Percentiles rank a stretch among this genome's conserved stretches.
Evolutionary conservation across 2,113 vertebrate species (phyloP).

Genomic region (Centropus bengalensis): DNA sequence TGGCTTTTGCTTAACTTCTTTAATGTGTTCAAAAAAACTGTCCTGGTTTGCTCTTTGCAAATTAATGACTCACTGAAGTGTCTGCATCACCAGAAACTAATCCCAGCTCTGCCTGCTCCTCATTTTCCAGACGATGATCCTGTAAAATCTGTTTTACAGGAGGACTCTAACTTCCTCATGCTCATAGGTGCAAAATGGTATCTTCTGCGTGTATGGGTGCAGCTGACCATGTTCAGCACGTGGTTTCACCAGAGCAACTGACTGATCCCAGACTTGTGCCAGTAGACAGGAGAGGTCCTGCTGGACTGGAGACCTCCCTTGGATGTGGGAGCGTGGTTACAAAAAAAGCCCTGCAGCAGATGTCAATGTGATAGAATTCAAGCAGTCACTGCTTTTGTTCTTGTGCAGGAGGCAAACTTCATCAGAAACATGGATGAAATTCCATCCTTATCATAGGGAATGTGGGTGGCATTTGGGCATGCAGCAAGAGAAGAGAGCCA

Average conservation of each 20-base stretch:
- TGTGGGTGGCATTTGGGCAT: not conserved
- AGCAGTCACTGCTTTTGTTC: constrained; percentile 17
- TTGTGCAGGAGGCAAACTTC: not conserved
- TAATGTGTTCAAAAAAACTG: not conserved
- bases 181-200: not conserved
- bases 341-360: not conserved
- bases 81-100: not conserved
- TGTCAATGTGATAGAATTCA: not conserved
- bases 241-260: not conserved
- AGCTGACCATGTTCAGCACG: not conserved
- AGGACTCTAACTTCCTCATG: not conserved
- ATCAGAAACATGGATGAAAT: constrained; percentile 27
- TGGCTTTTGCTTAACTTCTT: not conserved
- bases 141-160: constrained; percentile 27
- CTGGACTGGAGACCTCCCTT: not conserved
- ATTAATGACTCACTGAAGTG: not conserved
- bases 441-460: constrained; percentile 38
- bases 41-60: not conserved
- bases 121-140: not conserved
- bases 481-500: not conserved
- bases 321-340: rapidly evolving
- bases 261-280: not conserved
- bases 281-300: not conserved
- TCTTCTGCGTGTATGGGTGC: not conserved
- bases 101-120: not conserved